Evolutionary conservation across 2,888 invertebrate species (phyloP), one percentile per base, ranked within the genome.

Genomic region (Callyntrura sp.): DNA sequence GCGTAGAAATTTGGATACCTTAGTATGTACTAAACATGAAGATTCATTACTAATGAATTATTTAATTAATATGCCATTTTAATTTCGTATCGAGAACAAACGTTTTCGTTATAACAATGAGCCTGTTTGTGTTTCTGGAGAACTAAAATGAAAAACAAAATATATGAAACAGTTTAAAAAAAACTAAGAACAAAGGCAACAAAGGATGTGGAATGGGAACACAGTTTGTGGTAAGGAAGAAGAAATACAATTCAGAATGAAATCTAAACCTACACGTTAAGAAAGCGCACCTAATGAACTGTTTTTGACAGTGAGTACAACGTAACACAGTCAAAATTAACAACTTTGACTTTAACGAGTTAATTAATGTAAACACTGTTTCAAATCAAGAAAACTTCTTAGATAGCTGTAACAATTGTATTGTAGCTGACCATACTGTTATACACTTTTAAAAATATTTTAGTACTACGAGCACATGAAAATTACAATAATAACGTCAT

Each of bases 161-260:
- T 6, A 48, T n/a, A 35, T 25, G 20, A 5, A 57, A 57, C 78
- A 57, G 55, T 55, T 73, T 73, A 28, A 57, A 76, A 25, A 76
- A 55, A 55, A 17, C 55, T 23, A n/a, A 68, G 45, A 60, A 62
- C 81, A 62, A 62, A 60, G 20, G 20, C 35, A 35, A 45, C 45
- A 14, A 25, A 12, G 12, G 11, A n/a, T 20, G 20, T 48, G 28
- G 17, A 12, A 70, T 83, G 60, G 55, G 89, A 89, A 89, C 89
- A 89, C 89, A 89, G 70, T 65, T 73, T 6, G 89, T 84, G 89
- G 85, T 79, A 76, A 79, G 70, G 65, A 76, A 51, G 70, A 73
- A 48, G 28, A 86, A 68, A 23, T 3, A 57, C n/a, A 62, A 1
- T 48, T 25, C 1, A 60, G 12, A 25, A 79, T 25, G 73, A 14